Percentiles rank a stretch among this genome's conserved stretches.
phyloP scores from a whole-genome alignment of 2,888 invertebrate genomes.

The Pseudococcus longispinus region DNA sequence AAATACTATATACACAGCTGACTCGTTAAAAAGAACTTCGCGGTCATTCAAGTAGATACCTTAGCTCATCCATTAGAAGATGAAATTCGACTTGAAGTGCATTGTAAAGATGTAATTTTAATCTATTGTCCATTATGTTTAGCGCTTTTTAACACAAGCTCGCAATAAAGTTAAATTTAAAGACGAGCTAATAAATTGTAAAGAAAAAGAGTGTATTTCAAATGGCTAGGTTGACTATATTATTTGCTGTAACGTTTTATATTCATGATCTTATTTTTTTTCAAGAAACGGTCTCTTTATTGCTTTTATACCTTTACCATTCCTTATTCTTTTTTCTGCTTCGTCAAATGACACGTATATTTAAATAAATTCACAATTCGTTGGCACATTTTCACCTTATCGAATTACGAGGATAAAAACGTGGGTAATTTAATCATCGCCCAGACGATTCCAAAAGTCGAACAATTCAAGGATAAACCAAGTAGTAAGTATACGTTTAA shows the following conservation, averaged over 20 bases:
- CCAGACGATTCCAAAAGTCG: too few relatives aligned
- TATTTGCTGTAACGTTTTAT: slow-evolving; percentile 9
- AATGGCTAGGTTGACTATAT: background rate
- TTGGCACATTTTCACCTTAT: background rate
- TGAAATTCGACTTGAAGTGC: slow-evolving; percentile 18
- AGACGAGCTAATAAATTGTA: slow-evolving; percentile 9
- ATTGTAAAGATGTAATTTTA: slow-evolving; percentile 4
- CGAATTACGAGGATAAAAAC: background rate
- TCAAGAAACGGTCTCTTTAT: background rate
- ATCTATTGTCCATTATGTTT: slow-evolving; percentile 24
- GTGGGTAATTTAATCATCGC: background rate
- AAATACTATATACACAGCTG: background rate
- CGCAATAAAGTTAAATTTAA: slow-evolving; percentile 17
- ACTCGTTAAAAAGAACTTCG: background rate
- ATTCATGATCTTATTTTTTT: slow-evolving; percentile 9
- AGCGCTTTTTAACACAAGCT: slow-evolving; percentile 4
- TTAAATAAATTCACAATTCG: background rate
- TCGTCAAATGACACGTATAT: background rate
- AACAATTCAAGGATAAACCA: background rate
- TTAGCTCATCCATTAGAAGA: slow-evolving; percentile 2
- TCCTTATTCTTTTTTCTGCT: background rate
- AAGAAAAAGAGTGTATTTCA: background rate
- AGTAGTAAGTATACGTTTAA: background rate
- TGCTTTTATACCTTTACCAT: slow-evolving; percentile 6
- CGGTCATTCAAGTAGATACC: background rate